Conservation (phyloP, 1,140 invertebrate species). For the Drosophila ambigua region DNA sequence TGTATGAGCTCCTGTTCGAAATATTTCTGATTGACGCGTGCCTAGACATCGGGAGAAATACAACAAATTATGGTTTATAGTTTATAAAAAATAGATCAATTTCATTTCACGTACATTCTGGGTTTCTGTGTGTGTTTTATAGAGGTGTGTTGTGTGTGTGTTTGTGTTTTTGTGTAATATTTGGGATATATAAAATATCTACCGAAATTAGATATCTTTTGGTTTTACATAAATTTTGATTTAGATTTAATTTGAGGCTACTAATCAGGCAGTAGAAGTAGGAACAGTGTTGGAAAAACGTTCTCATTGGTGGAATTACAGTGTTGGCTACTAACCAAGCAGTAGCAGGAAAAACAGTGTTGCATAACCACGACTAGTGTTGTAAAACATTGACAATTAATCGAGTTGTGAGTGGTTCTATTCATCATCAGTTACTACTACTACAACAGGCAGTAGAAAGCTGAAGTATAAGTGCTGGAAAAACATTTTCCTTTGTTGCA, state of each 20-base stretch:
- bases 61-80: conserved; percentile 60
- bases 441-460: not conserved
- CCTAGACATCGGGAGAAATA: conserved; percentile 79
- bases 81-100: conserved; percentile 56
- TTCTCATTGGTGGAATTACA: too few relatives aligned
- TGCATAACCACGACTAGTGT: too few relatives aligned
- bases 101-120: conserved; percentile 40
- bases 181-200: conserved; percentile 69
- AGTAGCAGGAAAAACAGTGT: too few relatives aligned
- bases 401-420: not conserved
- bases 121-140: conserved; percentile 30
- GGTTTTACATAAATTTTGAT: conserved; percentile 37
- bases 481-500: conserved; percentile 46
- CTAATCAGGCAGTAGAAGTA: conserved; percentile 22
- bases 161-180: conserved; percentile 33
- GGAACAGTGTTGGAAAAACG: conserved; percentile 16
- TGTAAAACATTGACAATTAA: conserved; percentile 1
- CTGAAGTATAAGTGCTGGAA: too few relatives aligned
- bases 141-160: conserved; percentile 2
- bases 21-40: conserved; percentile 81
- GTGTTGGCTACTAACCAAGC: too few relatives aligned
- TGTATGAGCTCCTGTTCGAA: conserved; percentile 82
- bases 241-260: conserved; percentile 11
- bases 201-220: conserved; percentile 62
- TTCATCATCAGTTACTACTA: conserved; percentile 37